Evolutionary conservation across 2,888 invertebrate species (phyloP), one percentile per base, ranked within the genome.

Genomic region (Cecidostiba fungosa): DNA sequence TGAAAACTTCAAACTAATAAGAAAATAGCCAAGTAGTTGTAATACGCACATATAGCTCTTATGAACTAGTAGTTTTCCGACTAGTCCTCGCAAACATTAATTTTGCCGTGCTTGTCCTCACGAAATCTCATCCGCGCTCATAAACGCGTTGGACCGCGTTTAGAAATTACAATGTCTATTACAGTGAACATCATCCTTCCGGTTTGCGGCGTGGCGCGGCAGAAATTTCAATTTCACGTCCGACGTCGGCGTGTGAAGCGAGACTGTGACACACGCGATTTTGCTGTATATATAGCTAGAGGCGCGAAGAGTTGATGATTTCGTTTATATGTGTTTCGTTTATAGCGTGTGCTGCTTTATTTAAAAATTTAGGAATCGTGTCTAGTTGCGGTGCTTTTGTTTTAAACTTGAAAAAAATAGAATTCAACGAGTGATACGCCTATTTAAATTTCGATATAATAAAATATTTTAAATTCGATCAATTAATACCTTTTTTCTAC

Each of bases 131-230:
- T 3, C 19, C 1, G n/a, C 0, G 10, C n/a, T 19, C 26, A 62
- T 26, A 62, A 62, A 59, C 19, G 29, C 26, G 12, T 14, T 12
- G 23, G 29, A 8, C 19, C 26, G 43, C 32, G 62, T 74, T 78
- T 73, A 69, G 80, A 80, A 85, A 85, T 85, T 85, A 85, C 80
- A 85, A 80, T 85, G 85, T 80, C 85, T 76, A 85, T 85, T 85
- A 76, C 85, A 80, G 10, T 62, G 72, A 80, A 69, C 62, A 39
- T 69, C 66, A 77, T 47, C 54, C 59, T 82, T 66, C 66, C 76
- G 29, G 62, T 74, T 59, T 78, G 78, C 59, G 72, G 80, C n/a
- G 70, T 19, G 47, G 26, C 10, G 19, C 47, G 43, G 36, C 36
- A 54, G 76, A 79, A 85, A 80, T 85, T 80, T 80, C 80, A 85